phyloP scores from a whole-genome alignment of 2,113 vertebrate species.

The Talpa occidentalis region DNA sequence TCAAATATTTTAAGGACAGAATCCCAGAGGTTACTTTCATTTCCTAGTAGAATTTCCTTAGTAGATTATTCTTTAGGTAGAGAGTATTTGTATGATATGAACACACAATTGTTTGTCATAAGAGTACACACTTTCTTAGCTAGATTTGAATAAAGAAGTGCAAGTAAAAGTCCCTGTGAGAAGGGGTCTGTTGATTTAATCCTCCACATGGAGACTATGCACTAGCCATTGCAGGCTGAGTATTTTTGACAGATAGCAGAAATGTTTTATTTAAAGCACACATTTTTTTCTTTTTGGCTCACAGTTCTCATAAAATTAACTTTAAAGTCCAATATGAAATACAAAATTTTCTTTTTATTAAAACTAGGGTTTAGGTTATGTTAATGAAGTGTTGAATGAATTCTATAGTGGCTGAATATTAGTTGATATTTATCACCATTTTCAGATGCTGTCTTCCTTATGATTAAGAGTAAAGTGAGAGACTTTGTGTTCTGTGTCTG shows the following conservation, averaged over 20 bases:
- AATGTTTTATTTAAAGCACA: conserved; percentile 14
- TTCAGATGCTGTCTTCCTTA: neutral
- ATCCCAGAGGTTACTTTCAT: neutral
- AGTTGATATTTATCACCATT: neutral
- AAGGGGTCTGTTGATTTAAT: neutral
- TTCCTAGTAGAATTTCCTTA: neutral
- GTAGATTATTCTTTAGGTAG: neutral
- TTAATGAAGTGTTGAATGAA: too few relatives aligned
- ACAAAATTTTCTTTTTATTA: too few relatives aligned
- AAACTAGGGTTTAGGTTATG: too few relatives aligned
- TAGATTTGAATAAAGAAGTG: neutral
- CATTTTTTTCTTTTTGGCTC: neutral
- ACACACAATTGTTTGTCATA: neutral
- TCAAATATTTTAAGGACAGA: neutral
- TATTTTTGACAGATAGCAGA: neutral
- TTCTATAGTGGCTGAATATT: neutral
- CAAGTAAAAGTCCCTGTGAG: neutral
- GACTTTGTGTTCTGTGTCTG: neutral
- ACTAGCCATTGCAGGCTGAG: neutral
- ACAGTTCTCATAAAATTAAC: neutral
- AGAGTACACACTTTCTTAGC: neutral
- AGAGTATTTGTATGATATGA: neutral
- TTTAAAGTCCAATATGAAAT: too few relatives aligned
- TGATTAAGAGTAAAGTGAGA: neutral
- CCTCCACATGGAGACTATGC: neutral